Percentiles rank a stretch among this genome's conserved stretches.
Conservation (phyloP, 2,113 vertebrate species). For the Lamprologus speciosus region DNA sequence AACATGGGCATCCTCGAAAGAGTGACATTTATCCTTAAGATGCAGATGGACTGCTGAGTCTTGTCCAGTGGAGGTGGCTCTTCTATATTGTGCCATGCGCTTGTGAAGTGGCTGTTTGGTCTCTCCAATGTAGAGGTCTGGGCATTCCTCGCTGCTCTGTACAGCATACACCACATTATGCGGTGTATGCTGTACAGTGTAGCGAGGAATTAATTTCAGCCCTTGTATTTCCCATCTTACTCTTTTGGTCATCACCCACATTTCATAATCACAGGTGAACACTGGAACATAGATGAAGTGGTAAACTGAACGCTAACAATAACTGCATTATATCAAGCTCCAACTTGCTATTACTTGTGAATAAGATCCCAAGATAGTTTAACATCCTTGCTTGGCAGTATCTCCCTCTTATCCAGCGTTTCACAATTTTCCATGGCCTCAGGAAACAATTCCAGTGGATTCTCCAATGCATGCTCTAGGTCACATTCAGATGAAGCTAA, state of each 20-base stretch:
- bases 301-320: not conserved
- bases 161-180: not conserved
- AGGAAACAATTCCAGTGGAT: not conserved
- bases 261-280: not conserved
- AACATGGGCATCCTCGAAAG: not conserved
- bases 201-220: not conserved
- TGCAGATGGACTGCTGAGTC: not conserved
- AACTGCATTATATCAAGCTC: not conserved
- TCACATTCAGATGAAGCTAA: not conserved
- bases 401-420: not conserved
- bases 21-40: rapidly evolving
- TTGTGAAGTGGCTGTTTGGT: not conserved
- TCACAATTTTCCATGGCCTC: not conserved
- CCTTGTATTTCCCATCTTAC: not conserved
- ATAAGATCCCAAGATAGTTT: not conserved
- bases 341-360: not conserved
- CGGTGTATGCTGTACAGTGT: not conserved
- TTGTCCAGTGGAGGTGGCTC: not conserved
- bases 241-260: not conserved
- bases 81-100: rapidly evolving
- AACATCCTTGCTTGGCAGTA: not conserved
- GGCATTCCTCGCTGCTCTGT: rapidly evolving
- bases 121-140: not conserved
- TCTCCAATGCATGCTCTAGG: not conserved
- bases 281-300: not conserved